Conservation (phyloP, 1,140 invertebrate genomes). For the Drosophila bocki region DNA sequence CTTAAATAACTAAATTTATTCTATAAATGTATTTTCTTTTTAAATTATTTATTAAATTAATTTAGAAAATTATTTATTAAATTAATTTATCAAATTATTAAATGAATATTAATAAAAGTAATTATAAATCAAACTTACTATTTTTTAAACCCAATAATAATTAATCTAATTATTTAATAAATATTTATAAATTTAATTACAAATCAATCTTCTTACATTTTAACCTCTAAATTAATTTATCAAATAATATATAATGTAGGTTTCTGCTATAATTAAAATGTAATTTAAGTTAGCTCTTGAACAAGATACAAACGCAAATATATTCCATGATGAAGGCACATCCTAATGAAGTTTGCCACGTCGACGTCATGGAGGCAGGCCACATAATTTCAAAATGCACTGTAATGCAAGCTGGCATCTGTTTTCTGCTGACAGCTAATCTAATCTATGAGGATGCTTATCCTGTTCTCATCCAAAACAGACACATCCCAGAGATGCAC, state of each 20-base stretch:
- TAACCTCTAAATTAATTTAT: neutral
- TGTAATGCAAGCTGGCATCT: slow-evolving; percentile 27
- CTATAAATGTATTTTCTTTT: no score
- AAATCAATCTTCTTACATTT: neutral
- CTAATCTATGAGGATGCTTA: slow-evolving; percentile 45
- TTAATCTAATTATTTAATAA: neutral
- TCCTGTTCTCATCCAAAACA: slow-evolving; percentile 25
- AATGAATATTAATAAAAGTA: neutral
- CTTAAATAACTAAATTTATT: no score
- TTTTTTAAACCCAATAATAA: neutral
- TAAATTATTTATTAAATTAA: no score
- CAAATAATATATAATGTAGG: neutral
- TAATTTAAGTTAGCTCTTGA: slow-evolving; percentile 1
- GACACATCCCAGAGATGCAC: slow-evolving; percentile 8
- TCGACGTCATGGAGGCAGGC: neutral
- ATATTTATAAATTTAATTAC: neutral
- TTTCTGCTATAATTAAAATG: slow-evolving; percentile 12
- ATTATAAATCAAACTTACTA: neutral
- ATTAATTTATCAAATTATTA: neutral
- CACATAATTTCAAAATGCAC: slow-evolving; percentile 24
- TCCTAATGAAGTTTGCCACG: slow-evolving; percentile 29
- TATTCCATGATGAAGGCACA: neutral
- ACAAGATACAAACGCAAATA: slow-evolving; percentile 4
- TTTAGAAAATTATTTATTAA: no score
- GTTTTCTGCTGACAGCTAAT: slow-evolving; percentile 47